Conservation (phyloP, 2,113 vertebrate species). For the Xenopus laevis region DNA sequence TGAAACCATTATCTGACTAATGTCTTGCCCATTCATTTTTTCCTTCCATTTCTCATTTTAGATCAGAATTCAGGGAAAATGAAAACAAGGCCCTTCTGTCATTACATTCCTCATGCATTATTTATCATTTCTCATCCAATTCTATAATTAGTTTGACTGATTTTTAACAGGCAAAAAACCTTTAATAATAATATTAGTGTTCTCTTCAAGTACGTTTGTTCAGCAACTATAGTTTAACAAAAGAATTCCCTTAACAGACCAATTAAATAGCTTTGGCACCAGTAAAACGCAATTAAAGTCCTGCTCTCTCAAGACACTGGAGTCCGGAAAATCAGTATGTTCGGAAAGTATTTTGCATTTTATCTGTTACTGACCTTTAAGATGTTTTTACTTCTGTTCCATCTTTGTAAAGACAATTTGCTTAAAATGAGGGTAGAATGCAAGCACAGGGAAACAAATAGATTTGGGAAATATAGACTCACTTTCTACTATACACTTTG, state of each 20-base stretch:
- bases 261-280: slow-evolving; percentile 34
- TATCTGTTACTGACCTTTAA: slow-evolving; percentile 5
- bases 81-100: not conserved
- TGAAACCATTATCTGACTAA: not conserved
- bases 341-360: slow-evolving; percentile 13
- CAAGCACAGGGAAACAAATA: no score
- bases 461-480: no score
- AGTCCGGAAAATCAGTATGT: not conserved
- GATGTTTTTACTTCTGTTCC: slow-evolving; percentile 5
- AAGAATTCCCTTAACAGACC: slow-evolving; percentile 29
- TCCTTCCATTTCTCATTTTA: not conserved
- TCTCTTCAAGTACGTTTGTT: slow-evolving; percentile 5
- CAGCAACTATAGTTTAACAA: slow-evolving; percentile 2
- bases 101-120: not conserved
- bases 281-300: slow-evolving; percentile 21
- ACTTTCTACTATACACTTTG: no score
- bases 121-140: slow-evolving; percentile 3
- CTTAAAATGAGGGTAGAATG: not conserved
- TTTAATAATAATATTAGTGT: slow-evolving; percentile 27
- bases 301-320: not conserved
- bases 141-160: slow-evolving; percentile 12
- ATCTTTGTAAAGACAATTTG: slow-evolving; percentile 8
- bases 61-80: not conserved
- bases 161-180: not conserved
- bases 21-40: not conserved